These are phyloP conservation scores for Mus spretus DNA, from an alignment of 2,797 vertebrate genomes.

Conservation along the genomic window DNA sequence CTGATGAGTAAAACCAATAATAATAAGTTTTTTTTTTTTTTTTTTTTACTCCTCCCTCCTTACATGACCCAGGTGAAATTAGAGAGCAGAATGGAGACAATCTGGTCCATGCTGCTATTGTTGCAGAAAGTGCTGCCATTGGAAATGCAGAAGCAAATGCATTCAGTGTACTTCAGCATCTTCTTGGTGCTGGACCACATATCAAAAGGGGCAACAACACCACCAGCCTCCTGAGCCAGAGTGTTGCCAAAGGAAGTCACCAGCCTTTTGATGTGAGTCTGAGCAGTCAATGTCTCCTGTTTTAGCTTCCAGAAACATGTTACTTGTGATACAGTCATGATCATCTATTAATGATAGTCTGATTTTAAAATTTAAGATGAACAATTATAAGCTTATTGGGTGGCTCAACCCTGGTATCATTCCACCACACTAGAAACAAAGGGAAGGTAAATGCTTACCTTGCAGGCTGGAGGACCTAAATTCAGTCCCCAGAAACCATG, in stretches of 20 bases:
- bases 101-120: constrained; percentile 94
- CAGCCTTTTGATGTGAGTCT: constrained; percentile 96
- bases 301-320: constrained; percentile 11
- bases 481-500: background rate
- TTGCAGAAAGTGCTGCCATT: constrained; percentile 91
- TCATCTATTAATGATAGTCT: constrained; percentile 3
- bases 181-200: constrained; percentile 94
- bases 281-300: background rate
- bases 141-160: constrained; percentile 92
- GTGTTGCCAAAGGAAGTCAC: constrained; percentile 90
- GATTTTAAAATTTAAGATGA: constrained; percentile 46
- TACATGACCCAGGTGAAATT: constrained; percentile 91
- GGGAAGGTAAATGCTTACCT: background rate
- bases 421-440: background rate
- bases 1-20: background rate
- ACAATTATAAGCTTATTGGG: background rate
- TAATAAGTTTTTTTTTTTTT: background rate
- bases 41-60: background rate
- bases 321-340: background rate
- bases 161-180: constrained; percentile 95
- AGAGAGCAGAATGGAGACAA: constrained; percentile 89
- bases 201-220: constrained; percentile 94
- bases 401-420: background rate
- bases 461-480: background rate
- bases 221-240: constrained; percentile 92